Percentiles rank a stretch among this genome's conserved stretches.
These are phyloP conservation scores for Eleginops maclovinus DNA, from an alignment of 2,113 vertebrate genomes.

Conservation along the genomic window DNA sequence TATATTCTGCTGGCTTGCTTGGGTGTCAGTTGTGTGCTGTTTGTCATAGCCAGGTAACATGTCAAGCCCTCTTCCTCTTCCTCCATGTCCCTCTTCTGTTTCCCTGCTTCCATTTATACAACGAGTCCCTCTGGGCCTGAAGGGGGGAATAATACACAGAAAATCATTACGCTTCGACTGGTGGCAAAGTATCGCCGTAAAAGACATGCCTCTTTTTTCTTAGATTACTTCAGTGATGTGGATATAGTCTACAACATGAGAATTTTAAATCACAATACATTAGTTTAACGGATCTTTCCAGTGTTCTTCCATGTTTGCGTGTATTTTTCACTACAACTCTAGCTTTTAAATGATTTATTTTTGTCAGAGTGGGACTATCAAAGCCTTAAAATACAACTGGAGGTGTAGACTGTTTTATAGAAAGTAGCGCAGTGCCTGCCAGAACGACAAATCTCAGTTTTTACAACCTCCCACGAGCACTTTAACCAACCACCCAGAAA, in stretches of 20 bases:
- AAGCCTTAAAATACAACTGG: not conserved
- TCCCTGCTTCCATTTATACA: conserved; percentile 43
- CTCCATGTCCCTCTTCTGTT: conserved; percentile 81
- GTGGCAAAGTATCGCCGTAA: not conserved
- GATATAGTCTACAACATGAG: not conserved
- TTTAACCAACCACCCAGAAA: not conserved
- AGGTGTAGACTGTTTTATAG: not conserved
- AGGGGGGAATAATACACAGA: conserved; percentile 33
- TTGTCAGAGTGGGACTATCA: not conserved
- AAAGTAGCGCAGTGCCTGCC: not conserved
- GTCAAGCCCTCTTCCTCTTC: conserved; percentile 79
- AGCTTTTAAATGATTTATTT: not conserved
- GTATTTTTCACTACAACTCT: not conserved
- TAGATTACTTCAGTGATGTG: conserved; percentile 3
- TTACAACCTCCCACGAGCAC: not conserved
- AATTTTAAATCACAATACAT: conserved; percentile 4
- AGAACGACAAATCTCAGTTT: conserved; percentile 7
- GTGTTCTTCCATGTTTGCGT: conserved; percentile 8
- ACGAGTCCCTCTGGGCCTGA: conserved; percentile 18
- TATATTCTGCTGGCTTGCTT: conserved; percentile 99
- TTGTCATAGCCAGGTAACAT: conserved; percentile 99
- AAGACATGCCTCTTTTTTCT: conserved; percentile 11
- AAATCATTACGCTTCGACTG: conserved; percentile 25
- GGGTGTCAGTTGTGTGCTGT: conserved; percentile 99
- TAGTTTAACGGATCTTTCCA: conserved; percentile 4